A percentile compares a stretch with the other conserved stretches of the same genome.
These are phyloP conservation scores for Conchocele bisecta DNA, from an alignment of 2,888 invertebrate species.

Conservation along the genomic window DNA sequence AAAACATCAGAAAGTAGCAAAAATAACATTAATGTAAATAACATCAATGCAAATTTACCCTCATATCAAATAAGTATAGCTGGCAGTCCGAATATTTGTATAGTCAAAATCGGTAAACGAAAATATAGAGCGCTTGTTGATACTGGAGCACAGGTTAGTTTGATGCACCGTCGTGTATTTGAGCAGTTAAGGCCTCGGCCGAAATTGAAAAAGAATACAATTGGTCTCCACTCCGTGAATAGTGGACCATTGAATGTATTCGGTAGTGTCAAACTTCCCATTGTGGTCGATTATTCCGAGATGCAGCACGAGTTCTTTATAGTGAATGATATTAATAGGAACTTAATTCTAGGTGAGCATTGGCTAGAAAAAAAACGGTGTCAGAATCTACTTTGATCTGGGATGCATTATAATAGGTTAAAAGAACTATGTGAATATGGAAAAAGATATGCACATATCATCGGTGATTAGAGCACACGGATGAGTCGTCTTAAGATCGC, in stretches of 20 bases:
- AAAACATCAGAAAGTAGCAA: too few species aligned
- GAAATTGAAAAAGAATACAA: constrained; percentile 1
- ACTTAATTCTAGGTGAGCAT: constrained; percentile 17
- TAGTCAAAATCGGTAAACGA: constrained; percentile 22
- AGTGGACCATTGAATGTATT: constrained; percentile 4
- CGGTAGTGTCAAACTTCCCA: constrained; percentile 19
- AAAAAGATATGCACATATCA: constrained; percentile 29
- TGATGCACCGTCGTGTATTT: constrained; percentile 38
- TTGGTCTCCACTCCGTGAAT: constrained; percentile 19
- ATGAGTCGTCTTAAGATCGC: constrained; percentile 2
- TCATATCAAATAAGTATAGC: background rate
- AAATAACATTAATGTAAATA: too few species aligned
- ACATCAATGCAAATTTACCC: background rate
- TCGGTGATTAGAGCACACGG: background rate
- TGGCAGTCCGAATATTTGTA: constrained; percentile 29
- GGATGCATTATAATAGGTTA: constrained; percentile 12
- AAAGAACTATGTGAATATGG: background rate
- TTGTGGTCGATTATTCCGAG: constrained; percentile 18
- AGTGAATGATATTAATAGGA: constrained; percentile 16
- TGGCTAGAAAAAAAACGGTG: constrained; percentile 1
- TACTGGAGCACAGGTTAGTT: constrained; percentile 31
- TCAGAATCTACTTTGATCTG: constrained; percentile 26
- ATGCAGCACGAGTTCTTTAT: constrained; percentile 14
- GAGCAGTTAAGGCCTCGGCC: constrained; percentile 9
- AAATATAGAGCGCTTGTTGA: constrained; percentile 32